These are phyloP conservation scores for Phrynocephalus versicolor DNA, from an alignment of 2,113 vertebrate species.

Conservation along the genomic window DNA sequence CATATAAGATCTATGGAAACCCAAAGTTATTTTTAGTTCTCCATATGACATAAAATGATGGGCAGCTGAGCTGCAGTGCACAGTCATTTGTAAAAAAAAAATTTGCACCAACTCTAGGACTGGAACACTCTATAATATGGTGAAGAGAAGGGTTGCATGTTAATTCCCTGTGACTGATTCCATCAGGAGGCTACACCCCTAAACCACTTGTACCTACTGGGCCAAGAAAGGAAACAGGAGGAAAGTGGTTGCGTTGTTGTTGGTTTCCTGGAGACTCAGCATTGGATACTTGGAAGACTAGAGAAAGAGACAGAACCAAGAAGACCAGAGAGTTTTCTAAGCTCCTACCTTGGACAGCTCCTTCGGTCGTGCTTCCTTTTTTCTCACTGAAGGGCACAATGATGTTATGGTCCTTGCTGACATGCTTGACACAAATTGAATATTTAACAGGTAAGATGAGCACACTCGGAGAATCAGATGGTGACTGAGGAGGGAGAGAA, in stretches of 20 bases:
- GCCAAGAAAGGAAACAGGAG: background rate
- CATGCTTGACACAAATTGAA: slow-evolving; percentile 5
- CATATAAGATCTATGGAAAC: background rate
- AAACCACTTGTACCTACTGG: background rate
- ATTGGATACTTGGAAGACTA: background rate
- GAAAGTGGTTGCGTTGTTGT: background rate
- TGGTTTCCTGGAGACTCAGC: background rate
- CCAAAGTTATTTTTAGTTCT: background rate
- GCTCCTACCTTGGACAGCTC: slow-evolving; percentile 72
- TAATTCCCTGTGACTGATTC: slow-evolving; percentile 17
- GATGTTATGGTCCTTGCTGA: slow-evolving; percentile 3
- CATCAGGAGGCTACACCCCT: background rate
- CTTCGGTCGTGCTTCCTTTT: slow-evolving; percentile 43
- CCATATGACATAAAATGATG: background rate
- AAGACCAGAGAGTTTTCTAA: background rate
- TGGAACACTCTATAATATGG: background rate
- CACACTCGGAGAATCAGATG: background rate
- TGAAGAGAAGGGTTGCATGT: background rate
- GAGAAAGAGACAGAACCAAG: background rate
- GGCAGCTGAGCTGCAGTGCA: background rate
- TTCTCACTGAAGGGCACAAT: slow-evolving; percentile 8
- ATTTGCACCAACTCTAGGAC: background rate
- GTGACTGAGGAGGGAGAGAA: background rate
- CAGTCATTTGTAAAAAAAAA: slow-evolving; percentile 27
- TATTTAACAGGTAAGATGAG: slow-evolving; percentile 37